Conservation (phyloP, 2,797 vertebrate species). For the Urocyon cinereoargenteus region DNA sequence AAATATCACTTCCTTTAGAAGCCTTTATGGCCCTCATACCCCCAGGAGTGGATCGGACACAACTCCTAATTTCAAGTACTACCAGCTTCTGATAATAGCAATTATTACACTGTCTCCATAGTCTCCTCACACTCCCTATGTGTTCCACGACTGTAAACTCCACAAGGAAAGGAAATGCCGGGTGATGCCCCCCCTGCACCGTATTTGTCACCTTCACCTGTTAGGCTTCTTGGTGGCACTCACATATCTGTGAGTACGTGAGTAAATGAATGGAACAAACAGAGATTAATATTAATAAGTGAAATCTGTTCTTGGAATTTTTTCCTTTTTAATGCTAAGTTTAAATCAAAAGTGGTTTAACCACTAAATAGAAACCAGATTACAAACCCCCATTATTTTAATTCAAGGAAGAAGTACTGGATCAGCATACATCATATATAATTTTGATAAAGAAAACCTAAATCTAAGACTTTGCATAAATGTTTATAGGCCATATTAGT, state of each 20-base stretch:
- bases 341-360: conserved; percentile 1
- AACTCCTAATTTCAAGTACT: neutral
- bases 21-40: neutral
- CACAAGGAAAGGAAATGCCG: neutral
- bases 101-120: neutral
- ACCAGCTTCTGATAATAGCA: neutral
- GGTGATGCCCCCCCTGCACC: neutral
- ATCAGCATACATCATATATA: neutral
- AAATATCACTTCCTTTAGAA: neutral
- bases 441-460: conserved; percentile 7
- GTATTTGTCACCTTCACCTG: neutral
- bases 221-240: neutral
- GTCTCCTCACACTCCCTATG: neutral
- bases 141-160: neutral
- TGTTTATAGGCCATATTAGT: neutral
- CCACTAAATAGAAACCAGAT: conserved; percentile 28
- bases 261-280: neutral
- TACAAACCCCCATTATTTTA: conserved; percentile 11
- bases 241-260: neutral
- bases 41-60: neutral
- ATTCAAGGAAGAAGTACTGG: neutral
- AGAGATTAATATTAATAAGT: neutral
- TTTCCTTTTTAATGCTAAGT: conserved; percentile 15
- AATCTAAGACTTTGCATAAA: conserved; percentile 11
- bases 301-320: neutral